A percentile compares a stretch with the other conserved stretches of the same genome.
phyloP scores from a whole-genome alignment of 2,888 invertebrate species.

The Mamestra brassicae region DNA sequence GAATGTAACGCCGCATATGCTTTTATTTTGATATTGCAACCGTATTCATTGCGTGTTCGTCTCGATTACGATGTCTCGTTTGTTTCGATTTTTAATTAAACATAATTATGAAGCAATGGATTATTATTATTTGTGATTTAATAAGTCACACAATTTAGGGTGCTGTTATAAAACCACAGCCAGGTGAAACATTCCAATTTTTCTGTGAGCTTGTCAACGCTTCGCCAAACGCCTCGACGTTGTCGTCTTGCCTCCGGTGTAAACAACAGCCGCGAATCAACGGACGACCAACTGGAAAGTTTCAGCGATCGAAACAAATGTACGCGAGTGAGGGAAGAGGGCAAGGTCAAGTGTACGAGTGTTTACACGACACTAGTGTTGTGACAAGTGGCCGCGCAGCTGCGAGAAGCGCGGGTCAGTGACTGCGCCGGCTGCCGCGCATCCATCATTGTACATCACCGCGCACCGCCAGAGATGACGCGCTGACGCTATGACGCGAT shows the following conservation, averaged over 20 bases:
- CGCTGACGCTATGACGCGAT: background rate
- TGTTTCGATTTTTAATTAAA: no score
- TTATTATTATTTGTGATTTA: no score
- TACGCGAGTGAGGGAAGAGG: background rate
- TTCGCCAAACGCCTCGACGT: background rate
- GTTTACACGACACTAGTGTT: conserved; percentile 30
- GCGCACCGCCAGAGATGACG: background rate
- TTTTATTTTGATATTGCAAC: no score
- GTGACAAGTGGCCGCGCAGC: conserved; percentile 40
- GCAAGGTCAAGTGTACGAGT: conserved; percentile 39
- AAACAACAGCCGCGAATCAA: background rate
- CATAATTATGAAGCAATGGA: no score
- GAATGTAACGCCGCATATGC: no score
- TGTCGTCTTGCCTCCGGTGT: background rate
- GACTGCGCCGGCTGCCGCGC: conserved; percentile 20
- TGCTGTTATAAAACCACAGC: no score
- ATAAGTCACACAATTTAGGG: no score
- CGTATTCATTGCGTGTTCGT: no score
- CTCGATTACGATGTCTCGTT: no score
- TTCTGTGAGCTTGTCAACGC: no score
- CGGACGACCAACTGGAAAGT: background rate
- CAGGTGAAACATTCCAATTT: no score
- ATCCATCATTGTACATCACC: conserved; percentile 25
- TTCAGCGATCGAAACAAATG: background rate
- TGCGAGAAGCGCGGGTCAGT: conserved; percentile 26